Conservation (phyloP, 2,113 vertebrate genomes). For the Nothocercus nigrocapillus region DNA sequence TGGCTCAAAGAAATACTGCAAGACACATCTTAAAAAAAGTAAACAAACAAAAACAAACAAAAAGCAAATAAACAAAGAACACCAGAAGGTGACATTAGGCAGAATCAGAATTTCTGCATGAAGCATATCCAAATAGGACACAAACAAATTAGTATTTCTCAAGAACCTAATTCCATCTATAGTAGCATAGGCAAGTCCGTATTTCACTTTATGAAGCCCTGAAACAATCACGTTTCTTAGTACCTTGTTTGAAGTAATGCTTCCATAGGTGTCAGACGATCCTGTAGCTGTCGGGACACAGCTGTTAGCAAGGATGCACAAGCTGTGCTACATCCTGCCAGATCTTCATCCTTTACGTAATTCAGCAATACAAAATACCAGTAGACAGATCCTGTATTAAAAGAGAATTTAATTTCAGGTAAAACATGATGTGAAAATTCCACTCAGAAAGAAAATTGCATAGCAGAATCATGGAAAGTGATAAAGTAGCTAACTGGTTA, state of each 20-base stretch:
- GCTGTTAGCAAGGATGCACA: conserved; percentile 94
- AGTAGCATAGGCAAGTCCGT: neutral
- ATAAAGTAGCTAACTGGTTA: neutral
- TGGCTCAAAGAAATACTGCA: neutral
- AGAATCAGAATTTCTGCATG: neutral
- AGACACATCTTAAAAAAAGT: neutral
- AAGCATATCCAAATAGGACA: neutral
- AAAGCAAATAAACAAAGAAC: neutral
- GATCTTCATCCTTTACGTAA: conserved; percentile 98
- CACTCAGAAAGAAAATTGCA: neutral
- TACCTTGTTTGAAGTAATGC: conserved; percentile 96
- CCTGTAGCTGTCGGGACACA: conserved; percentile 93
- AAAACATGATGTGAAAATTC: neutral
- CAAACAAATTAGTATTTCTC: neutral
- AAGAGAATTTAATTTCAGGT: neutral
- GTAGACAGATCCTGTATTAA: conserved; percentile 89
- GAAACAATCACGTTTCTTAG: neutral
- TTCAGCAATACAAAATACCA: conserved; percentile 99
- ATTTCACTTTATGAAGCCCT: neutral
- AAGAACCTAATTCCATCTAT: neutral
- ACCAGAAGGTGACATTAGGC: neutral
- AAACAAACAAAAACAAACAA: neutral
- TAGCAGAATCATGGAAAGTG: neutral
- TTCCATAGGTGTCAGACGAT: conserved; percentile 95
- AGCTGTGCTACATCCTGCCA: conserved; percentile 93